Conservation (phyloP, 2,888 invertebrate species). For the Hypercompe scribonia region DNA sequence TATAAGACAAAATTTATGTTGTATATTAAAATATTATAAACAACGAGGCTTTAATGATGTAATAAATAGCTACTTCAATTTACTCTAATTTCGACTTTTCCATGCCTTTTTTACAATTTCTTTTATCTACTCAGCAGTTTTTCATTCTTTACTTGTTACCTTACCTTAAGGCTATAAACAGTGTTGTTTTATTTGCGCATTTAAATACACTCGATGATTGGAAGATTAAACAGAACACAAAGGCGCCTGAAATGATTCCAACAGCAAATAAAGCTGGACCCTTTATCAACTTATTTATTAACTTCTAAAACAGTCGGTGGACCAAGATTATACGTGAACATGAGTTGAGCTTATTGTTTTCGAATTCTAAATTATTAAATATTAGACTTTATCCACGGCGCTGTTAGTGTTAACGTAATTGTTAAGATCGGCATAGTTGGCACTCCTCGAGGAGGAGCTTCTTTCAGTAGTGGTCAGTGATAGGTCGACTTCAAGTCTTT, state of each 20-base stretch:
- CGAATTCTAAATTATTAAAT: neutral
- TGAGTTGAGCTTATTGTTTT: neutral
- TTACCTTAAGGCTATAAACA: neutral
- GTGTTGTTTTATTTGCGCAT: neutral
- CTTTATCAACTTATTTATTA: neutral
- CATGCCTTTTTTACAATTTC: too few relatives aligned
- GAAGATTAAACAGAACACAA: neutral
- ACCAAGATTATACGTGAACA: neutral
- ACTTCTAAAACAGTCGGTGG: neutral
- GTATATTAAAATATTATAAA: too few relatives aligned
- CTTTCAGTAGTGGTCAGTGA: neutral
- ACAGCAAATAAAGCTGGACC: neutral
- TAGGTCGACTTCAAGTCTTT: too few relatives aligned
- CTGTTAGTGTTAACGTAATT: too few relatives aligned
- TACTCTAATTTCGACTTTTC: too few relatives aligned
- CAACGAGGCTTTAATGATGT: too few relatives aligned
- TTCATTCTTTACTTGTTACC: neutral
- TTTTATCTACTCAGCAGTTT: too few relatives aligned
- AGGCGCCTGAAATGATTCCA: neutral
- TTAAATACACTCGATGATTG: neutral
- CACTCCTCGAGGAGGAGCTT: too few relatives aligned
- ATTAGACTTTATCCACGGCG: neutral
- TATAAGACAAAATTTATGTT: too few relatives aligned
- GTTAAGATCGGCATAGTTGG: too few relatives aligned
- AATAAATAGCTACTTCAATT: too few relatives aligned